A percentile compares a stretch with the other conserved stretches of the same genome.
Evolutionary conservation across 2,888 invertebrate species (phyloP).

Genomic region (Andrena marginata): DNA sequence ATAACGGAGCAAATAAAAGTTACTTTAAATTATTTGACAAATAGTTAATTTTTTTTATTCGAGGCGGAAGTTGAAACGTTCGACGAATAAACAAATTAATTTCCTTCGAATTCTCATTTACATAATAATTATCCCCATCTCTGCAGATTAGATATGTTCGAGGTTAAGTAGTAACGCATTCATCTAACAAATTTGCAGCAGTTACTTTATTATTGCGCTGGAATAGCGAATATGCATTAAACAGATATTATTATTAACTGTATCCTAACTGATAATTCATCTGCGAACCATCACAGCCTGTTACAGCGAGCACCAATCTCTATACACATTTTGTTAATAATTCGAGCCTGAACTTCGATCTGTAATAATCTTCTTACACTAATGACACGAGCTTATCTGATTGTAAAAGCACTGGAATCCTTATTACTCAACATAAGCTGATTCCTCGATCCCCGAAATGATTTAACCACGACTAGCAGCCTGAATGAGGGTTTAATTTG

Average conservation of each 20-base stretch:
- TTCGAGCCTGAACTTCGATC: neutral
- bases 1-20: too few species aligned
- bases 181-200: too few species aligned
- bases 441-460: neutral
- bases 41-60: too few species aligned
- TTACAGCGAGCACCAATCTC: neutral
- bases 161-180: too few species aligned
- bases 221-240: neutral
- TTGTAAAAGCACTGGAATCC: neutral
- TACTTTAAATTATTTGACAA: too few species aligned
- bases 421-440: neutral
- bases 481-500: neutral
- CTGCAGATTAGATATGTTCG: too few species aligned
- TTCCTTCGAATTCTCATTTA: too few species aligned
- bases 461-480: neutral
- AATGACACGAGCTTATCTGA: neutral
- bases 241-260: neutral
- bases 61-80: too few species aligned
- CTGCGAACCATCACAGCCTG: neutral
- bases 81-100: too few species aligned
- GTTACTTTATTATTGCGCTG: too few species aligned
- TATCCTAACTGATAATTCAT: neutral
- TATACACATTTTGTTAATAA: neutral
- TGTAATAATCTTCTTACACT: constrained; percentile 12
- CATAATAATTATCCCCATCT: too few species aligned